These are phyloP conservation scores for Lasiommata megera DNA, from an alignment of 2,888 invertebrate genomes.

Conservation along the genomic window DNA sequence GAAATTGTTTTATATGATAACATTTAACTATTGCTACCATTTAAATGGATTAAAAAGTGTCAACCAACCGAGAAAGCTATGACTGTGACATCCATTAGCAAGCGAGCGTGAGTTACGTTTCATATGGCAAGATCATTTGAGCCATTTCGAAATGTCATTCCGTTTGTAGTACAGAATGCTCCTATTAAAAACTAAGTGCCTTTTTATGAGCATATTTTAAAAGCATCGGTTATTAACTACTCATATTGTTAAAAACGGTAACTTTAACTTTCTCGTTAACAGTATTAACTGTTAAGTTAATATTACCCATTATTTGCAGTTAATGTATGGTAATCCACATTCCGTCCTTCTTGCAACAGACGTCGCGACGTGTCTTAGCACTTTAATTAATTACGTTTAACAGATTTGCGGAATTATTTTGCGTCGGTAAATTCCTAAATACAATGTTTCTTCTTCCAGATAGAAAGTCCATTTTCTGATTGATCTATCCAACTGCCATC, in stretches of 20 bases:
- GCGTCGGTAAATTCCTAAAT: not conserved
- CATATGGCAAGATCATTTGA: slow-evolving; percentile 23
- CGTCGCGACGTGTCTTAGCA: not conserved
- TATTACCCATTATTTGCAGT: slow-evolving; percentile 4
- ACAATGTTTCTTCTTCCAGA: too few species aligned
- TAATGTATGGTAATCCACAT: slow-evolving; percentile 25
- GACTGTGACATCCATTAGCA: slow-evolving; percentile 21
- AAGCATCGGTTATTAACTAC: slow-evolving; percentile 9
- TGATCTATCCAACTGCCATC: too few species aligned
- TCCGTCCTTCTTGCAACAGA: slow-evolving; percentile 7
- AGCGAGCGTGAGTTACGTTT: slow-evolving; percentile 19
- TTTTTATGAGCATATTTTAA: slow-evolving; percentile 16
- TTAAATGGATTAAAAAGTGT: slow-evolving; percentile 20
- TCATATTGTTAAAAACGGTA: not conserved
- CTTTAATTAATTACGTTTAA: not conserved
- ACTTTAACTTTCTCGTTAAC: slow-evolving; percentile 10
- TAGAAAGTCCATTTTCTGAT: too few species aligned
- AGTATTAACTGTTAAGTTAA: not conserved
- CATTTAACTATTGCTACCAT: not conserved
- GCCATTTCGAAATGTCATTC: slow-evolving; percentile 22
- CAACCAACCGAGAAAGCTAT: slow-evolving; percentile 20
- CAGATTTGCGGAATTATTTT: not conserved
- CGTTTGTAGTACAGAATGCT: slow-evolving; percentile 3
- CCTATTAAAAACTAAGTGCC: slow-evolving; percentile 18
- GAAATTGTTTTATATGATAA: not conserved